Conservation (phyloP, 2,797 vertebrate species). For the Aplochiton taeniatus region DNA sequence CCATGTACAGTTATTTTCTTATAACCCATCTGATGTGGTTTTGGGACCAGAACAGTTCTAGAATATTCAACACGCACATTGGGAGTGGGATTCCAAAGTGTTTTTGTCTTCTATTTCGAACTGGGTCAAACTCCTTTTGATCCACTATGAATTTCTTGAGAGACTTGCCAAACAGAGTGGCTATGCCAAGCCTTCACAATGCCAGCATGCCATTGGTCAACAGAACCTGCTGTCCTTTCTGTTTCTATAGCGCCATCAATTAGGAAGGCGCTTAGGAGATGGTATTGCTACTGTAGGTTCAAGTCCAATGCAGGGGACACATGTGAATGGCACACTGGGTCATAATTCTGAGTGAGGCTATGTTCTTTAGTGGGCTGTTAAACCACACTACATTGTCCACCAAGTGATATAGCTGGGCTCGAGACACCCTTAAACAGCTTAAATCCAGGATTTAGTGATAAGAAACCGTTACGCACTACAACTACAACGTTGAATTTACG, state of each 20-base stretch:
- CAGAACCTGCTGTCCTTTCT: background rate
- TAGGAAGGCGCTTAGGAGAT: slow-evolving; percentile 2
- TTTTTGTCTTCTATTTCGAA: slow-evolving; percentile 1
- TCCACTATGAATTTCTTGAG: background rate
- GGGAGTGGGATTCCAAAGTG: background rate
- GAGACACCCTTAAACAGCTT: background rate
- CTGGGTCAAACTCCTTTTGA: slow-evolving; percentile 1
- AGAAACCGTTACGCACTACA: background rate
- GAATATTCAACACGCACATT: background rate
- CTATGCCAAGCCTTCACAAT: slow-evolving; percentile 20
- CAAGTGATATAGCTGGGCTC: background rate
- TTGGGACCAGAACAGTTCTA: background rate
- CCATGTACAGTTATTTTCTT: no score
- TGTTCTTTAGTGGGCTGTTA: slow-evolving; percentile 2
- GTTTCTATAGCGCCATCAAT: slow-evolving; percentile 4
- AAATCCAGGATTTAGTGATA: background rate
- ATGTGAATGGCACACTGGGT: background rate
- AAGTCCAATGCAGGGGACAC: background rate
- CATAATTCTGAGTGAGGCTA: background rate
- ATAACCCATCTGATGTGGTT: no score
- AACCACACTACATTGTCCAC: slow-evolving; percentile 4
- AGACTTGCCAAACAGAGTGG: background rate
- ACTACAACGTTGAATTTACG: background rate
- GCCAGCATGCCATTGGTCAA: slow-evolving; percentile 18
- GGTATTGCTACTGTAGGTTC: background rate